Base-by-base conservation (phyloP, 2,888 invertebrate species). In the Luperina testacea region DNA sequence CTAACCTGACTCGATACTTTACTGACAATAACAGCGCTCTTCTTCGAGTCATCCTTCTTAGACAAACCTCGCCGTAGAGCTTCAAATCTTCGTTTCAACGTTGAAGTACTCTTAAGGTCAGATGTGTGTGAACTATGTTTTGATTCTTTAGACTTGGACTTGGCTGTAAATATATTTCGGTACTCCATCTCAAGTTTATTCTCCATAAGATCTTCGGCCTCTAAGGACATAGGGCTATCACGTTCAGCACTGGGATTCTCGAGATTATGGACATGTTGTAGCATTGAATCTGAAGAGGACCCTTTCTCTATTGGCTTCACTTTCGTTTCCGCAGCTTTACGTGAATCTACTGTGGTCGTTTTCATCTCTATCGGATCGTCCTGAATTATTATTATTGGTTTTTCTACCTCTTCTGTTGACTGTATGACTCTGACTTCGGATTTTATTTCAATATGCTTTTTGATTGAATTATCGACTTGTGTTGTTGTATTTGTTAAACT, bases 171-270 rank as follows among this genome's bases (percentile, higher is more conserved):
- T 83, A 95, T 92, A 75, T 91, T 94, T 83, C 94, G 91, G 65
- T 95, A 95, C 81, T 95, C 95, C 76, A 90, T 91, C 88, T 96
- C 95, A 15, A 96, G 83, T 88, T 95, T 94, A 83, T 95, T 95
- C 85, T 95, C 95, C 90, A 94, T 94, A 17, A 91, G 90, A 87
- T 94, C 93, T 57, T 68, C 72, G 9, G 77, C 61, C 13, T 75
- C 80, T 63, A 92, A 80, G 0, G 91, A 92, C 15, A 78, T 79
- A 53, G 83, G 90, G 59, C 92, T 93, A 42, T 87, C 85, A 80
- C 91, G 92, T 20, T 93, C 92, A 67, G 91, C 87, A 72, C 92
- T 93, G 3, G 94, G 91, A 65, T 88, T 91, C 85, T 96, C 95
- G 79, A 96, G 91, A 89, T 96, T 92, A 83, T 95, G 92, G 13